Evolutionary conservation across 2,113 vertebrate species (phyloP), one percentile per base, ranked within the genome.

Genomic region (Silurus glanis): DNA sequence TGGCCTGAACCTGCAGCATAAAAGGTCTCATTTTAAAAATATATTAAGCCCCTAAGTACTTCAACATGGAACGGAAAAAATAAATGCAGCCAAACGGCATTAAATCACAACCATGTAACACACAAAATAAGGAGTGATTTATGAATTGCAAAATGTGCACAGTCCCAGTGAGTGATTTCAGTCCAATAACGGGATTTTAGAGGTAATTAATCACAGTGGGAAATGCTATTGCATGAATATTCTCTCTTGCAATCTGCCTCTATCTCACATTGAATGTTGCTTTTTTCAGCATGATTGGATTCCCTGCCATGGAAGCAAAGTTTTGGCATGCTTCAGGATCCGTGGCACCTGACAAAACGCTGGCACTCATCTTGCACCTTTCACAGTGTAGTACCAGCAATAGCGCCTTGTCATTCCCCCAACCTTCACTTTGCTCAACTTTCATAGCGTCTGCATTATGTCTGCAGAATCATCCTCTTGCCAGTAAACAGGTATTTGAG

Each of bases 301-400:
- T 81, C 51, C 86, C 94, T 93, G 93, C 92, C 92, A 93, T 91
- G 90, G 91, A 92, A 94, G 94, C 84, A 45, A 78, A 88, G 85
- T 88, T 91, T 91, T 95, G 93, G 92, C 91, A 87, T 90, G 86
- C n/a, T 86, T 62, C 83, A 58, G 80, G 90, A 84, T 90, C 89
- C 88, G 87, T 90, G 90, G 89, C 96, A 97, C 96, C 96, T 97
- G 96, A 94, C 93, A 94, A 94, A 96, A 97, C 94, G 96, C 86
- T 89, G 91, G 92, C 92, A 94, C 80, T 84, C 87, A 85, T 89
- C 90, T 91, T 91, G 93, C 91, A 90, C 93, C 61, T 91, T 93
- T 93, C 94, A 93, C 93, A 91, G 87, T 87, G 90, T 90, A 90
- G 93, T 90, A 93, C 62, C 89, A 93, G 92, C 79, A 91, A 92